These are phyloP conservation scores for Seriola rivoliana DNA, from an alignment of 2,113 vertebrate species.

Conservation along the genomic window DNA sequence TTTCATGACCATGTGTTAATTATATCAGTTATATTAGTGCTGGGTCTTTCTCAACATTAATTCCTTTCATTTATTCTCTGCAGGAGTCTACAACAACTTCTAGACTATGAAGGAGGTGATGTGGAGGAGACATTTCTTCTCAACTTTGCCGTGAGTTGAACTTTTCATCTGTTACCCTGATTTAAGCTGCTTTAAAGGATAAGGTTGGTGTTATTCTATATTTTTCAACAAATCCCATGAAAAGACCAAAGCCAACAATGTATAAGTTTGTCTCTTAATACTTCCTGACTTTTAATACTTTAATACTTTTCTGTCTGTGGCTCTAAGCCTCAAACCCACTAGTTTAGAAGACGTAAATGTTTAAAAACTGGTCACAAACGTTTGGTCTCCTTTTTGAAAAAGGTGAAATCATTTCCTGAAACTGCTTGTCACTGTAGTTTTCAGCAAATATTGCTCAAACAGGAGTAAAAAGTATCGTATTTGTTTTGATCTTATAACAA, in stretches of 20 bases:
- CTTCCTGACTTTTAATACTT: too few relatives aligned
- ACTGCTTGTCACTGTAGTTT: neutral
- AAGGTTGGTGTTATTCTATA: neutral
- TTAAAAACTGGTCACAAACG: too few relatives aligned
- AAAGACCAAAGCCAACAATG: neutral
- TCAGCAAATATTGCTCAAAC: neutral
- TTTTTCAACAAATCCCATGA: neutral
- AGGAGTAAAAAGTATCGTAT: neutral
- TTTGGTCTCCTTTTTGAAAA: too few relatives aligned
- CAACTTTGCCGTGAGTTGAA: constrained; percentile 91
- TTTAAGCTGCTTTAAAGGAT: neutral
- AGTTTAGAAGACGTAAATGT: too few relatives aligned
- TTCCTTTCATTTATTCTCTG: constrained; percentile 13
- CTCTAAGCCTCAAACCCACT: too few relatives aligned
- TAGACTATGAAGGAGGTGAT: constrained; percentile 92
- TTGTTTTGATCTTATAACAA: too few relatives aligned
- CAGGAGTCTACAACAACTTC: constrained; percentile 95
- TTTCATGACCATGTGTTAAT: neutral
- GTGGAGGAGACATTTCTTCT: constrained; percentile 95
- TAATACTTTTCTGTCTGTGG: too few relatives aligned
- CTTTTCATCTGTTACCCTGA: neutral
- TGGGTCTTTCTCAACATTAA: constrained; percentile 23
- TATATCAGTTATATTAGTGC: neutral
- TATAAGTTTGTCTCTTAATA: neutral
- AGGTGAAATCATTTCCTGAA: too few relatives aligned